phyloP scores from a whole-genome alignment of 1,140 invertebrate species.

The Drosophila erecta region DNA sequence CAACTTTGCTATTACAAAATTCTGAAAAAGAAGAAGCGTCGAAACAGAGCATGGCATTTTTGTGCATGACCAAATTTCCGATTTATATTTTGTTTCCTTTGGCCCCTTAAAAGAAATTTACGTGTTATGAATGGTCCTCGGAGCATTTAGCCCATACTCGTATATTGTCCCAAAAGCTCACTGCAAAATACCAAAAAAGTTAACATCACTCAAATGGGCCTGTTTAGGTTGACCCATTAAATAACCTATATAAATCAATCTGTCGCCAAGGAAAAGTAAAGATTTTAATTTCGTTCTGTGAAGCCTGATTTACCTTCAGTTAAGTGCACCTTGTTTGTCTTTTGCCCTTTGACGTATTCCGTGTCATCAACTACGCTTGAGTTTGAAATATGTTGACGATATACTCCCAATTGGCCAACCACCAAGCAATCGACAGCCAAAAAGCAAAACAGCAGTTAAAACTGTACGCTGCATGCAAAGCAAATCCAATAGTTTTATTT shows the following conservation, averaged over 20 bases:
- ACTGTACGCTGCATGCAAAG: conserved; percentile 35
- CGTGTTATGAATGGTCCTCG: no score
- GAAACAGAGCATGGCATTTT: conserved; percentile 82
- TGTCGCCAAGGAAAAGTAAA: conserved; percentile 1
- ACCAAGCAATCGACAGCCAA: conserved; percentile 11
- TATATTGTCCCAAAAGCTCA: no score
- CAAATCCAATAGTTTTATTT: conserved; percentile 28
- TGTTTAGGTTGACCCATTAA: no score
- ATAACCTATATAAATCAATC: neutral
- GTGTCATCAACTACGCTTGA: conserved; percentile 28
- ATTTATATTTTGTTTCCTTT: conserved; percentile 2
- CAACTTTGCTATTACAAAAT: conserved; percentile 14
- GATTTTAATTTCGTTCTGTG: conserved; percentile 13
- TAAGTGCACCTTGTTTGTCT: conserved; percentile 64
- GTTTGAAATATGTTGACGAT: conserved; percentile 34
- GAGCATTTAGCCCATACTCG: no score
- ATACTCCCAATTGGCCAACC: conserved; percentile 12
- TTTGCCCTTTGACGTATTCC: conserved; percentile 34
- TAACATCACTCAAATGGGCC: no score
- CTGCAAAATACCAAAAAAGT: no score
- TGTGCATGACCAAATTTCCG: conserved; percentile 78
- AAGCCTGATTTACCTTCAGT: conserved; percentile 32
- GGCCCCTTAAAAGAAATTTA: no score
- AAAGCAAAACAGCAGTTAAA: conserved; percentile 15
- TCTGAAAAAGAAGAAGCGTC: conserved; percentile 42